phyloP scores from a whole-genome alignment of 2,113 vertebrate genomes.

The Urocynchramus pylzowi region DNA sequence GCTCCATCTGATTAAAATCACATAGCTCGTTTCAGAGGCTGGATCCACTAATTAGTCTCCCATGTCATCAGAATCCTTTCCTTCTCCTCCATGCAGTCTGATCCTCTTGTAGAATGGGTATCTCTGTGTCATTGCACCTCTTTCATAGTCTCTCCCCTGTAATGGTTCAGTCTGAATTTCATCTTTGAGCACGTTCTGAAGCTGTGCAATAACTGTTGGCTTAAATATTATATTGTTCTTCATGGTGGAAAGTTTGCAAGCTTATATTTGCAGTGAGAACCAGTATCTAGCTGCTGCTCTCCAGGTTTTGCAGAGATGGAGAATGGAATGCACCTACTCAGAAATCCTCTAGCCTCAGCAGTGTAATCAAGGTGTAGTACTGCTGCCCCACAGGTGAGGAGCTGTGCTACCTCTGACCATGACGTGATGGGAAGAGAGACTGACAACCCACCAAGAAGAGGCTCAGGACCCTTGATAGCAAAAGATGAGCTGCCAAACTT shows the following conservation, averaged over 20 bases:
- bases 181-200: background rate
- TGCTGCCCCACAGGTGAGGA: background rate
- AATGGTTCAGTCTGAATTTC: background rate
- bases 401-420: background rate
- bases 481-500: background rate
- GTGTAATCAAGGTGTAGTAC: background rate
- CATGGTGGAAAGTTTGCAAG: background rate
- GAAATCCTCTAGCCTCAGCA: background rate
- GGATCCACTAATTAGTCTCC: background rate
- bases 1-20: background rate
- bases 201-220: background rate
- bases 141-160: background rate
- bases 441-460: background rate
- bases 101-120: background rate
- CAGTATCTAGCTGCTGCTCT: background rate
- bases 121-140: background rate
- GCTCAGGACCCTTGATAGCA: background rate
- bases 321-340: background rate
- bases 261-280: background rate
- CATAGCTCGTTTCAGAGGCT: constrained; percentile 10
- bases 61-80: background rate
- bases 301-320: background rate
- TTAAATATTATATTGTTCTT: background rate
- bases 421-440: background rate
- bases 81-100: background rate